Evolutionary conservation across 1,140 invertebrate genomes (phyloP), one percentile per base, ranked within the genome.

Genomic region (Diprion similis): DNA sequence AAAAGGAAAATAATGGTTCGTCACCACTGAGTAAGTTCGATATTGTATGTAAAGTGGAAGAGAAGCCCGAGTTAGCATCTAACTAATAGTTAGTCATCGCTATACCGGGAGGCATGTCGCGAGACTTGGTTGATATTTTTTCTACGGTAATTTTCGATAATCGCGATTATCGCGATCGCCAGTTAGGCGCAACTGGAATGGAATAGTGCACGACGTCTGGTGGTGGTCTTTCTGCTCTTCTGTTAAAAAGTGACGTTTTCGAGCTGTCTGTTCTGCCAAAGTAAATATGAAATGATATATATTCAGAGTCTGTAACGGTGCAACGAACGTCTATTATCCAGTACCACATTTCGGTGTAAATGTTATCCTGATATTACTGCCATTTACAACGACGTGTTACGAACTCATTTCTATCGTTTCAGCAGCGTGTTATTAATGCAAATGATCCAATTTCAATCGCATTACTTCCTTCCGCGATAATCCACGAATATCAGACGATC

Each of bases 201-300:
- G 51, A 59, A 13, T 59, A 15, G 11, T 59, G 51, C n/a, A 59
- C 51, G 51, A 59, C 51, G 51, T 59, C 51, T 59, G 9, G 24
- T 37, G 51, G 51, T 59, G 10, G 67, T 72, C 70, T 74, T 74
- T 73, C 72, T 74, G 75, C 45, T 71, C 74, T 68, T 68, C 67
- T 19, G 19, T 68, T 73, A 74, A 74, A 37, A 74, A 74, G 70
- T 74, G 70, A 76, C 70, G 73, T 74, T 71, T 76, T 74, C 59
- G 48, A 72, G 66, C 70, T 68, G 47, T 71, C 9, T 64, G 68
- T 69, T 68, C 48, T 72, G 51, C 24, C 1, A 37, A 6, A 15
- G n/a, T 9, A 17, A 59, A 59, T 17, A 59, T 15, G 11, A 73
- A 67, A 76, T 70, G 64, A 65, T 74, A 73, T 75, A 73, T 71